These are phyloP conservation scores for Selenia dentaria DNA, from an alignment of 2,888 invertebrate genomes.

Conservation along the genomic window DNA sequence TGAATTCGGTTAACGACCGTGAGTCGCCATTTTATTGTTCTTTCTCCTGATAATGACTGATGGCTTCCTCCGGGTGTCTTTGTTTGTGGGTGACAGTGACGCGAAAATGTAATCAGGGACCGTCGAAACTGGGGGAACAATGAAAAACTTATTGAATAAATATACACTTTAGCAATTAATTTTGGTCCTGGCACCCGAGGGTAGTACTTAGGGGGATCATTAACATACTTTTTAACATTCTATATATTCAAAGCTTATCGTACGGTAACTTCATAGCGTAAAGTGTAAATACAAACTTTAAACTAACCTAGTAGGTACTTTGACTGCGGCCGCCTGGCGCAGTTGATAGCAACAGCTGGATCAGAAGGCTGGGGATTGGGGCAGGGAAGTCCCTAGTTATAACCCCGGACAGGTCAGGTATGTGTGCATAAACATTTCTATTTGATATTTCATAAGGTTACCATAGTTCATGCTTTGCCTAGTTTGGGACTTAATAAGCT, in stretches of 20 bases:
- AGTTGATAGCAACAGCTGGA: too few species aligned
- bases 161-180: slow-evolving; percentile 50
- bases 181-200: slow-evolving; percentile 23
- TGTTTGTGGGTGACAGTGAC: slow-evolving; percentile 74
- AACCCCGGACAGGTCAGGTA: too few species aligned
- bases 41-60: slow-evolving; percentile 78
- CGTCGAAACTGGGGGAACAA: slow-evolving; percentile 53
- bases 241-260: slow-evolving; percentile 10
- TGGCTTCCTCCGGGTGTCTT: slow-evolving; percentile 76
- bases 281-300: slow-evolving; percentile 2
- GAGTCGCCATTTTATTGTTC: slow-evolving; percentile 77
- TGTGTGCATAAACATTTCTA: too few species aligned
- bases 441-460: too few species aligned
- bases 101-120: slow-evolving; percentile 77
- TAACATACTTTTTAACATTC: slow-evolving; percentile 25
- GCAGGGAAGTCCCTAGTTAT: too few species aligned
- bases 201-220: slow-evolving; percentile 22
- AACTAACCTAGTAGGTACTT: background rate
- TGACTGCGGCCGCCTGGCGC: too few species aligned
- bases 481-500: too few species aligned
- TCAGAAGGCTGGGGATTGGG: too few species aligned
- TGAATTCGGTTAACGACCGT: slow-evolving; percentile 75
- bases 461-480: too few species aligned
- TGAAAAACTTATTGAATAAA: slow-evolving; percentile 58
- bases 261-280: slow-evolving; percentile 1